Conservation (phyloP, 2,113 vertebrate species). For the Tragelaphus strepsiceros region DNA sequence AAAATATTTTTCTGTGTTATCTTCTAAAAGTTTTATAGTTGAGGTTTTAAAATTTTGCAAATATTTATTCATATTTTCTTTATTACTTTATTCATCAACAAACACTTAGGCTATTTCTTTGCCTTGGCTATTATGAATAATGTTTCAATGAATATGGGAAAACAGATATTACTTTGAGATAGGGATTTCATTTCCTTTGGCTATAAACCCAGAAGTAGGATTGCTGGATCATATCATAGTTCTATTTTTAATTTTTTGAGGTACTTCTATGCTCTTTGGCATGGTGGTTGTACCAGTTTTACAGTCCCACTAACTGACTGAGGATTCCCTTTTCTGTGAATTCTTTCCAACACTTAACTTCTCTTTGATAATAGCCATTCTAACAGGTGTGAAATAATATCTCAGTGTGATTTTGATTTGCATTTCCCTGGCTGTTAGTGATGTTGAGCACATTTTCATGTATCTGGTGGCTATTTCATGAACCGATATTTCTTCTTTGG, state of each 20-base stretch:
- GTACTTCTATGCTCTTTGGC: background rate
- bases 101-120: background rate
- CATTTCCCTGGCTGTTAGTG: background rate
- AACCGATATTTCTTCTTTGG: background rate
- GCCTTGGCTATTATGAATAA: background rate
- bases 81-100: background rate
- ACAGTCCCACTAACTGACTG: background rate
- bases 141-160: background rate
- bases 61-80: background rate
- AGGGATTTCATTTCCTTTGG: background rate
- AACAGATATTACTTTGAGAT: background rate
- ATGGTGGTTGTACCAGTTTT: background rate
- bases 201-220: background rate
- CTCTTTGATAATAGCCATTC: background rate
- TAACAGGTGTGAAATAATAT: background rate
- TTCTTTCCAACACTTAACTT: background rate
- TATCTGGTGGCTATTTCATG: background rate
- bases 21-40: background rate
- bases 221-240: background rate
- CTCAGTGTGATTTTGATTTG: background rate
- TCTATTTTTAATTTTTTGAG: background rate
- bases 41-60: background rate
- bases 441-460: background rate
- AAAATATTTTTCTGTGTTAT: background rate
- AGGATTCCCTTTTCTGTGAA: background rate